These are phyloP conservation scores for Cephus sareptanus DNA, from an alignment of 2,888 invertebrate genomes.

Conservation along the genomic window DNA sequence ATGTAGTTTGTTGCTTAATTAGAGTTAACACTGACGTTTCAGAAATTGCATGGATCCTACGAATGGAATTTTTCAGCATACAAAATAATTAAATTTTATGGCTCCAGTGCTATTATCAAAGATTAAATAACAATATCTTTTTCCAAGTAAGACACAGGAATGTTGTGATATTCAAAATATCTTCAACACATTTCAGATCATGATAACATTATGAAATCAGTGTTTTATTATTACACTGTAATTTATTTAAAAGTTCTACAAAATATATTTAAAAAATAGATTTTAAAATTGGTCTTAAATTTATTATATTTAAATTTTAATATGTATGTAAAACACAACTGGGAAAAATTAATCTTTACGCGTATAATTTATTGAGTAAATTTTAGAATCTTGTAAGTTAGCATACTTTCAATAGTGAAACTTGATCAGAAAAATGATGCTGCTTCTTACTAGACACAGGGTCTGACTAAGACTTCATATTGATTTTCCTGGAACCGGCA, in stretches of 20 bases:
- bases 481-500: neutral
- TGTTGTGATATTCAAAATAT: neutral
- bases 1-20: neutral
- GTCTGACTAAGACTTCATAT: neutral
- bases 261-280: neutral
- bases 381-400: neutral
- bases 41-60: neutral
- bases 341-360: neutral
- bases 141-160: neutral
- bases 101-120: neutral
- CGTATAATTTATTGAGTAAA: neutral
- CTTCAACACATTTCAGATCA: neutral
- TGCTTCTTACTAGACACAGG: neutral
- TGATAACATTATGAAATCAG: no score
- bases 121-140: neutral
- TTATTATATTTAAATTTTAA: neutral
- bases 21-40: neutral
- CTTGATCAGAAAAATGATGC: neutral
- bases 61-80: neutral
- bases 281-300: neutral
- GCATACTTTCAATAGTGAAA: neutral
- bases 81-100: neutral
- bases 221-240: neutral
- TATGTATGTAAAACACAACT: neutral
- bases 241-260: neutral